phyloP scores from a whole-genome alignment of 2,888 invertebrate species.

The Heliconius sara region DNA sequence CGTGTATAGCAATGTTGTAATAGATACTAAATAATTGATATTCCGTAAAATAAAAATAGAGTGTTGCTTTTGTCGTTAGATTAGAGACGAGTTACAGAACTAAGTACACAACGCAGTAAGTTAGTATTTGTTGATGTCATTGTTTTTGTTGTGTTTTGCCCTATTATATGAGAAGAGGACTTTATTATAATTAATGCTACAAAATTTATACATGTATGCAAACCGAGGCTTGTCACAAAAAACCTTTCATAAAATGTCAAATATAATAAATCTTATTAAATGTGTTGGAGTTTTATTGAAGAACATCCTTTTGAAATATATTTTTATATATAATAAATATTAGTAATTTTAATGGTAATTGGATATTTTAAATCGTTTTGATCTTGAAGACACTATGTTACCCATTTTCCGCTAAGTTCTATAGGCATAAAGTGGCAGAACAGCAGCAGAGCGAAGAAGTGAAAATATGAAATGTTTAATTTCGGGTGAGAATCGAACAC shows the following conservation, averaged over 20 bases:
- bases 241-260: conserved; percentile 82
- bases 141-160: conserved; percentile 83
- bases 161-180: conserved; percentile 74
- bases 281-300: conserved; percentile 36
- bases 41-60: conserved; percentile 55
- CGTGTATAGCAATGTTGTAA: conserved; percentile 41
- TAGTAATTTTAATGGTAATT: too few species aligned
- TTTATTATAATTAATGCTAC: conserved; percentile 79
- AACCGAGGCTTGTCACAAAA: conserved; percentile 81
- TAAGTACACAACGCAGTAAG: conserved; percentile 69
- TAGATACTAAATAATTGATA: conserved; percentile 50
- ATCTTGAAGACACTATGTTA: too few species aligned
- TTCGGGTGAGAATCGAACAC: too few species aligned
- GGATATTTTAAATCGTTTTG: too few species aligned
- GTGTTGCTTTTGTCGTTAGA: conserved; percentile 78
- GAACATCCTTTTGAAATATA: neutral
- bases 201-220: conserved; percentile 78
- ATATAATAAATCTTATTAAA: conserved; percentile 81
- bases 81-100: conserved; percentile 72
- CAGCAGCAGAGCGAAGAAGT: too few species aligned
- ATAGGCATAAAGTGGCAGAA: too few species aligned
- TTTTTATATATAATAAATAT: neutral
- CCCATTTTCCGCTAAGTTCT: too few species aligned
- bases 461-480: too few species aligned
- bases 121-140: conserved; percentile 75